Evolutionary conservation across 2,888 invertebrate genomes (phyloP), one percentile per base, ranked within the genome.

Genomic region (Platypus cylindrus): DNA sequence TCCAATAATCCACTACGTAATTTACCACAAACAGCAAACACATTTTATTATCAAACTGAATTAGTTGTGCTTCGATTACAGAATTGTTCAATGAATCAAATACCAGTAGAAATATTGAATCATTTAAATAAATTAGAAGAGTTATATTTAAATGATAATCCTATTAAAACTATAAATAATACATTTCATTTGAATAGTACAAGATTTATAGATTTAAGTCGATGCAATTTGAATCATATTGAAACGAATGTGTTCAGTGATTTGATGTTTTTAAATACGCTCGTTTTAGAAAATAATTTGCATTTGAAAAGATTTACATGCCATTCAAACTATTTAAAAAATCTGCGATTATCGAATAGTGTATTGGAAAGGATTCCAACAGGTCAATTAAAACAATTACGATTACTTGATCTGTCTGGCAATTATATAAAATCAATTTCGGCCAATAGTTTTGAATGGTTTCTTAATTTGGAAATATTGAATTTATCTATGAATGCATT

Each of bases 401-500:
- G 64, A 22, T 66, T 66, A 41, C 67, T 71, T 2, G 62, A 71
- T 23, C 53, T 81, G 5, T 69, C 70, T 25, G 73, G 73, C 27
- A 83, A 83, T 48, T 66, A 71, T 55, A 64, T 83, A 28, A 64
- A 71, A 41, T 60, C 60, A 24, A 54, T 83, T 5, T 65, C 64
- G 8, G 65, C 65, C 30, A 63, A 67, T 36, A 72, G 70, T 45
- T 82, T 83, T 54, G 50, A 54, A 1, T 73, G 71, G 47, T 78
- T 76, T 51, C 62, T 68, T 3, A 63, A 67, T 44, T 53, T 83
- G 26, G 67, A 71, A 48, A 58, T 66, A 35, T 53, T 83, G 11
- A 77, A 78, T 53, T 54, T 83, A 23, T 76, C 79, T 1, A 65
- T 67, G 26, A 83, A 83, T 56, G 69, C 71, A 12, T 68, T 83